Base-by-base conservation (phyloP, 2,797 vertebrate species). In the Lophura swinhoii region DNA sequence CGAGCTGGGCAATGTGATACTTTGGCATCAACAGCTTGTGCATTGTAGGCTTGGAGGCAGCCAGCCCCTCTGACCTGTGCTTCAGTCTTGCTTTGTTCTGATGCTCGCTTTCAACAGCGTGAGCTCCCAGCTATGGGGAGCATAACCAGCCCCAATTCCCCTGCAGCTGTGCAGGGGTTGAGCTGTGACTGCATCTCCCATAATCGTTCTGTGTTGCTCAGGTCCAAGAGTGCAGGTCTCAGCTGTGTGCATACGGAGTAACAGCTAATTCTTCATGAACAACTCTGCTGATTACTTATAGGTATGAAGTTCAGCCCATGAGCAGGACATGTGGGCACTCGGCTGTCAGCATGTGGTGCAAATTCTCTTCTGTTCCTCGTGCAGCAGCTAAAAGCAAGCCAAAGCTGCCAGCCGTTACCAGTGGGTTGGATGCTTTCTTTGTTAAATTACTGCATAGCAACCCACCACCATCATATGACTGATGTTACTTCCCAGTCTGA, bases 271-370 rank as follows among this genome's bases (percentile, higher is more conserved):
- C 44, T 85, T 16, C 13, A 39, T 60, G 72, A 74, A 3, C n/a
- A 48, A 39, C 4, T 84, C 62, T 77, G 44, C 9, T 66, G 10
- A n/a, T 80, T 89, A 80, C 93, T 90, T 69, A 87, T 66, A n/a
- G 67, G 20, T 23, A 31, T 69, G 84, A 64, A 86, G 67, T 4
- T 14, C 60, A 64, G 53, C 31, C 64, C 79, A 9, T 2, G 12
- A 87, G 43, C 26, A 12, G 29, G 46, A 29, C 29, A 6, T 4
- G 9, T 1, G n/a, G 41, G 46, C 2, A 0, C 35, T 43, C n/a
- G 59, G 56, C 74, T 73, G 74, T 60, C 86, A 87, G 83, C 10
- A 3, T 4, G 18, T 37, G 23, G 33, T 10, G 21, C 29, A 46
- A 2, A 43, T 80, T 58, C 44, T 59, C 14, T 55, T 37, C 43